These are phyloP conservation scores for Passer domesticus DNA, from an alignment of 2,113 vertebrate genomes.

Conservation along the genomic window DNA sequence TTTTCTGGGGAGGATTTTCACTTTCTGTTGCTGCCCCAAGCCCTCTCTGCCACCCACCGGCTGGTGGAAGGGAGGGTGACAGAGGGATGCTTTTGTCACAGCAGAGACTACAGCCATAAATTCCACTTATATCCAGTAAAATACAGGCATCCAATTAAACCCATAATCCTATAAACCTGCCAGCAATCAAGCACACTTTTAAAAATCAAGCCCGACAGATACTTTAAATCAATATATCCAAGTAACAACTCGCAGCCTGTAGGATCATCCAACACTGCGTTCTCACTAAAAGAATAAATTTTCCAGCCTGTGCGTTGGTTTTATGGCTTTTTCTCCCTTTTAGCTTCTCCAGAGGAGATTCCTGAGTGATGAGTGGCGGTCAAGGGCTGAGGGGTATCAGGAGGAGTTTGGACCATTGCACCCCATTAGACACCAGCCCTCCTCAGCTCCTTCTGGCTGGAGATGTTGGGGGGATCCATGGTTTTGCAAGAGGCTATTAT, in stretches of 20 bases:
- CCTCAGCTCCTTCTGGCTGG: neutral
- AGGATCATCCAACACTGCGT: constrained; percentile 33
- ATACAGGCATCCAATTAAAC: constrained; percentile 78
- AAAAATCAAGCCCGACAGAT: constrained; percentile 73
- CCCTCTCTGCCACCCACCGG: neutral
- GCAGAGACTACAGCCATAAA: constrained; percentile 64
- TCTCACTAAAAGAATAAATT: neutral
- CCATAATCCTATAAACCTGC: constrained; percentile 80
- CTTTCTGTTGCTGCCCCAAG: neutral
- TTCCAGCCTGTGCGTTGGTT: neutral
- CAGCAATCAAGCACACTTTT: constrained; percentile 70
- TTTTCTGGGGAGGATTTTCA: neutral
- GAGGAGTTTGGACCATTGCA: neutral
- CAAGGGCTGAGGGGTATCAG: neutral
- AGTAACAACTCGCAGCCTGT: constrained; percentile 64
- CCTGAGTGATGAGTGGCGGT: neutral
- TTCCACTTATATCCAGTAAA: constrained; percentile 75
- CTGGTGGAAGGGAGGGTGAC: neutral
- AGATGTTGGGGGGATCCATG: accelerated
- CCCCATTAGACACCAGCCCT: accelerated
- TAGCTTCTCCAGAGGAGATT: neutral
- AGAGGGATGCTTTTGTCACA: constrained; percentile 10
- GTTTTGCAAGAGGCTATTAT: neutral
- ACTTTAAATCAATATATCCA: constrained; percentile 74
- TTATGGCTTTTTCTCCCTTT: neutral